Base-by-base conservation (phyloP, 2,888 invertebrate genomes). In the Apamea epomidion region DNA sequence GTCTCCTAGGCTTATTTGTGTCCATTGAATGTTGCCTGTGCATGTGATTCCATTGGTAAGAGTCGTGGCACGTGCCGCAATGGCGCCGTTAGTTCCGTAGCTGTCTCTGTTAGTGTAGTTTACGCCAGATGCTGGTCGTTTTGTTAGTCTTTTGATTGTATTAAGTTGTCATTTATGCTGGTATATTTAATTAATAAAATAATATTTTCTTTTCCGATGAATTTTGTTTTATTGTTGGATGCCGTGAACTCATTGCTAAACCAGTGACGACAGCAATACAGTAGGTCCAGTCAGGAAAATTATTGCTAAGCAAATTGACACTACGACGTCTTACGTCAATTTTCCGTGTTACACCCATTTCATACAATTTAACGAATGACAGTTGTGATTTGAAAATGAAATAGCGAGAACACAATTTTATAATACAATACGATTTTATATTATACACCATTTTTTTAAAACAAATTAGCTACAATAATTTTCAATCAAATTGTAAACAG, bases 101-200 rank as follows among this genome's bases (percentile, higher is more conserved):
- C 74, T 58, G 6, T 32, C 65, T 65, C 45, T 76, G 32, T 37
- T 64, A 32, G 32, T 65, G 6, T 37, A 37, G 51, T 37, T 42
- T 21, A 65, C n/a, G 54, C 71, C 69, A 51, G 60, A 29, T 29
- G 16, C 45, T 72, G 42, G 79, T 68, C 32, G 37, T 42, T 85
- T 81, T 77, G 62, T 42, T 84, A 78, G 68, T 78, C 4, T 85
- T 81, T 80, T 76, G 81, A 65, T 78, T 73, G 78, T 82, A 69
- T 73, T 86, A 86, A 86, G 85, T 76, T 85, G 65, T 73, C 81
- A 80, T 84, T 72, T 75, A 81, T 70, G 76, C 62, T 87, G 62
- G 58, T 82, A 80, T 86, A 74, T 88, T 80, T 86, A 88, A 83
- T 62, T 70, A 87, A 78, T 83, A 84, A 86, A 79, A 84, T 84